Evolutionary conservation across 2,797 vertebrate genomes (phyloP).

Genomic region (Leucoraja ocellata): DNA sequence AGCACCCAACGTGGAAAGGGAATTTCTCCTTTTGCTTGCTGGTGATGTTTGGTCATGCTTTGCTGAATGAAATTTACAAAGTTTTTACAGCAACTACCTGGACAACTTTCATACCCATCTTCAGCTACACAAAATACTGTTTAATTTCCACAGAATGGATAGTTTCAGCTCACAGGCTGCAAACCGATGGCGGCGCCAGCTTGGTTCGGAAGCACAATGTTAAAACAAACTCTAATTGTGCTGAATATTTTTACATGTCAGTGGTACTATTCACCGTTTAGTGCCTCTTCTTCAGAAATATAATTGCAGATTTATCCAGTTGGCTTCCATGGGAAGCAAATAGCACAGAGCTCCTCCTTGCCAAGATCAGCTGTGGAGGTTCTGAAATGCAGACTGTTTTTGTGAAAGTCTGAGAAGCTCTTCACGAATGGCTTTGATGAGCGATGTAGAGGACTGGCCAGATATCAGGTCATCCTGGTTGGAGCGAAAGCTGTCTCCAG

Average conservation of each 20-base stretch:
- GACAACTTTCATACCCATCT: neutral
- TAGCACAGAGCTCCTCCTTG: conserved; percentile 49
- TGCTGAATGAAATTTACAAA: neutral
- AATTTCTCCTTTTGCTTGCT: neutral
- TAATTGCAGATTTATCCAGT: neutral
- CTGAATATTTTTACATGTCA: neutral
- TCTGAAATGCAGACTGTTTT: conserved; percentile 78
- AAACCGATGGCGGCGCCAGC: neutral
- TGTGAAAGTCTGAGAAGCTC: conserved; percentile 90
- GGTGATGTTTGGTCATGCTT: neutral
- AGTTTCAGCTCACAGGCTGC: neutral
- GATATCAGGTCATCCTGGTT: conserved; percentile 79
- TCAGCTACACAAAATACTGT: neutral
- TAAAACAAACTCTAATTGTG: conserved; percentile 19
- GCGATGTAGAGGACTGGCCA: conserved; percentile 84
- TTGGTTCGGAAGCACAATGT: neutral
- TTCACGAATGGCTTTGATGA: conserved; percentile 96
- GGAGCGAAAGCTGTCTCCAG: conserved; percentile 71
- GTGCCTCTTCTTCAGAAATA: neutral
- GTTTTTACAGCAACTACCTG: neutral
- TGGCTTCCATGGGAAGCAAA: conserved; percentile 71
- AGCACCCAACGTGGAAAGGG: neutral
- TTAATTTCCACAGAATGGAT: neutral
- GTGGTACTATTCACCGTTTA: neutral
- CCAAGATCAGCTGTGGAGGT: conserved; percentile 78